phyloP scores from a whole-genome alignment of 2,888 invertebrate species.

The Autographa gamma region DNA sequence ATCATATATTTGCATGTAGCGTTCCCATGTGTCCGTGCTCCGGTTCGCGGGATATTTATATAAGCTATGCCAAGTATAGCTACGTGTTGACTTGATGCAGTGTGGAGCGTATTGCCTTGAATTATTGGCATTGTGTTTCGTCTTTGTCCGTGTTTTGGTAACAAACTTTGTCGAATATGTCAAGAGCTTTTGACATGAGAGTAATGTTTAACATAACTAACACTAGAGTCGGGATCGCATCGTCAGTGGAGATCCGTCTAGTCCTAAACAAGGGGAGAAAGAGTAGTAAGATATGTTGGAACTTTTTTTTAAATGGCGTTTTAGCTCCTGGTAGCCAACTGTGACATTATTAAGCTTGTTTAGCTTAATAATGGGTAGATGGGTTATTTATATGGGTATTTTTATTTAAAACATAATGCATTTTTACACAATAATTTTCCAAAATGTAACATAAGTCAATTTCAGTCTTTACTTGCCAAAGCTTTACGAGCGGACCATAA shows the following conservation, averaged over 20 bases:
- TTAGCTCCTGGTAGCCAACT: too few species aligned
- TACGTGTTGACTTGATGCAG: not conserved
- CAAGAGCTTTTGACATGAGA: not conserved
- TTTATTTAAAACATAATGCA: too few species aligned
- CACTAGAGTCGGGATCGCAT: not conserved
- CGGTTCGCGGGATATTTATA: not conserved
- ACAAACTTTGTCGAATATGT: not conserved
- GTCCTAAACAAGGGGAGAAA: not conserved
- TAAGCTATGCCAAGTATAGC: not conserved
- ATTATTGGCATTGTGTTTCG: not conserved
- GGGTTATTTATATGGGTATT: too few species aligned
- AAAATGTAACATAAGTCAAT: too few species aligned
- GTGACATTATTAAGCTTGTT: too few species aligned
- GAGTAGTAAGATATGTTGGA: too few species aligned
- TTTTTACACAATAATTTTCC: too few species aligned
- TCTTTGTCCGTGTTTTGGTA: not conserved
- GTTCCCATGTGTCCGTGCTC: conserved; percentile 5
- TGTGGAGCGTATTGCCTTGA: not conserved
- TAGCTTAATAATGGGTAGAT: too few species aligned
- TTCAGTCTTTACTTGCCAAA: not conserved
- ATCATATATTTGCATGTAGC: conserved; percentile 2
- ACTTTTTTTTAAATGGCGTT: too few species aligned
- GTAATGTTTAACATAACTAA: not conserved
- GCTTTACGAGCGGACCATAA: not conserved
- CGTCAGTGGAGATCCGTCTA: not conserved